Conservation (phyloP, 2,888 invertebrate genomes). For the Agriopis aurantiaria region DNA sequence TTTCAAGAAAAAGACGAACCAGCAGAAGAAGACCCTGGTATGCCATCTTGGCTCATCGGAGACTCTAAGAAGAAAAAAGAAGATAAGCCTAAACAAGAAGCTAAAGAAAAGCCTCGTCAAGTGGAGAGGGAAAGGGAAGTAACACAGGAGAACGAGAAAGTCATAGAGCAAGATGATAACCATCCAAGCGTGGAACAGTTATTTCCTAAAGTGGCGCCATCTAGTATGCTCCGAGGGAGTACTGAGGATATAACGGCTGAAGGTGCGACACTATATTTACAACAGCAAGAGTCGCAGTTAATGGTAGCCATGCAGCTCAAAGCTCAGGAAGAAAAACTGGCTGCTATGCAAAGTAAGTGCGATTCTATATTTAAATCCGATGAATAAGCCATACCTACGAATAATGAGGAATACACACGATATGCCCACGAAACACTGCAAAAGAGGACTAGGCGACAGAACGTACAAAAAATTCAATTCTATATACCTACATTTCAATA, state of each 20-base stretch:
- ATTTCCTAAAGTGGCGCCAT: slow-evolving; percentile 36
- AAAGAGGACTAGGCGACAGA: too few species aligned
- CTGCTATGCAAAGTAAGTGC: slow-evolving; percentile 82
- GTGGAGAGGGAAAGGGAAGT: slow-evolving; percentile 43
- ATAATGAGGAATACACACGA: neutral
- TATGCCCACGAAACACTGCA: too few species aligned
- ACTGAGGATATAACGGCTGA: slow-evolving; percentile 82
- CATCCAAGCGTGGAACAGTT: slow-evolving; percentile 40
- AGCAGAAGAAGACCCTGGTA: slow-evolving; percentile 63
- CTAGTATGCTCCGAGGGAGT: slow-evolving; percentile 54
- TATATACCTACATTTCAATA: too few species aligned
- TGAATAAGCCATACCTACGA: neutral
- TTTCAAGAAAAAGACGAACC: slow-evolving; percentile 71
- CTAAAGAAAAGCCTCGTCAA: slow-evolving; percentile 46
- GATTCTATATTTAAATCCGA: neutral
- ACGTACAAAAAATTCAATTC: too few species aligned
- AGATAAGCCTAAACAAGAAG: slow-evolving; percentile 47
- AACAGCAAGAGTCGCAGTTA: slow-evolving; percentile 88
- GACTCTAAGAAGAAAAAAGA: slow-evolving; percentile 68
- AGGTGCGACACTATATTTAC: slow-evolving; percentile 84
- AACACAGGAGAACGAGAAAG: slow-evolving; percentile 41
- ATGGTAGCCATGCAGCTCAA: slow-evolving; percentile 87
- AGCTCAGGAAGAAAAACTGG: slow-evolving; percentile 87
- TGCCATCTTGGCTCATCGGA: slow-evolving; percentile 78
- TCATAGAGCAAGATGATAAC: slow-evolving; percentile 18